A percentile compares a stretch with the other conserved stretches of the same genome.
These are phyloP conservation scores for Synergus laeviventris DNA, from an alignment of 2,888 invertebrate species.

Conservation along the genomic window DNA sequence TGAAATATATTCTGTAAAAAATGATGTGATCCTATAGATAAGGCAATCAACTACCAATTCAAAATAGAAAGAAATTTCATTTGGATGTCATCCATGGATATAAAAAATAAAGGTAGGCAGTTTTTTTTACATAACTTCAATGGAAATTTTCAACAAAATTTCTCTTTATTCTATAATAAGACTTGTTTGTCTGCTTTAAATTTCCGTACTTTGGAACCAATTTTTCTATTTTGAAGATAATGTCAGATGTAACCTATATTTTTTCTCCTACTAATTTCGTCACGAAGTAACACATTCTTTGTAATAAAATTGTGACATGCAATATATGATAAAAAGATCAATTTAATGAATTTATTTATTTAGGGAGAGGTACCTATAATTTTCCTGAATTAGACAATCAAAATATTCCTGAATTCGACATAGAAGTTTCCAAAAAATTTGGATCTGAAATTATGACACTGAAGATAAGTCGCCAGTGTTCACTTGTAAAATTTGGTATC, in stretches of 20 bases:
- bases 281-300: neutral
- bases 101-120: too few relatives aligned
- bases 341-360: neutral
- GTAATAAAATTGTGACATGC: neutral
- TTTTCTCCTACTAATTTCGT: neutral
- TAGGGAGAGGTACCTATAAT: neutral
- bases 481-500: neutral
- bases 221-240: constrained; percentile 1
- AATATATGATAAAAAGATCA: neutral
- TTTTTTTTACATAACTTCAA: too few relatives aligned
- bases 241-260: neutral
- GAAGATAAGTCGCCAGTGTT: neutral
- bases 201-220: neutral
- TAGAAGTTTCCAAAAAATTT: too few relatives aligned
- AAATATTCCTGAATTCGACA: neutral
- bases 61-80: too few relatives aligned
- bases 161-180: neutral
- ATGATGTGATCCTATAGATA: too few relatives aligned
- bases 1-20: too few relatives aligned
- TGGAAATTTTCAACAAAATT: neutral
- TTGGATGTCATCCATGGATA: too few relatives aligned
- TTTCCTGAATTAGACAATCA: neutral
- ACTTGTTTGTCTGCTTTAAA: neutral
- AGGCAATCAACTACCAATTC: too few relatives aligned
- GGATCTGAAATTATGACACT: neutral